A percentile compares a stretch with the other conserved stretches of the same genome.
Evolutionary conservation across 2,888 invertebrate species (phyloP).

Genomic region (Crocallis elinguaria): DNA sequence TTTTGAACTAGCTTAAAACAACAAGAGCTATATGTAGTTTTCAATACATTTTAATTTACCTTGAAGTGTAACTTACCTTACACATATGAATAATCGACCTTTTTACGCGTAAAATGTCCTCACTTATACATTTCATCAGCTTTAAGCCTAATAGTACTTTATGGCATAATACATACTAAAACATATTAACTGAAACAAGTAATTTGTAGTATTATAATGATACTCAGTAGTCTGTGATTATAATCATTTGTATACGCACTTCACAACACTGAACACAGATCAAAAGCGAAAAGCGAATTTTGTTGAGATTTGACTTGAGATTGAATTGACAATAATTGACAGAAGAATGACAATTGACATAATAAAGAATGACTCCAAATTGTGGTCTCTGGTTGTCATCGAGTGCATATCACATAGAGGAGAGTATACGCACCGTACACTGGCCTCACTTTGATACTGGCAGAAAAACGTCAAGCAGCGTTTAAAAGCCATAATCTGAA

Average conservation of each 20-base stretch:
- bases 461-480: no score
- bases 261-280: slow-evolving; percentile 8
- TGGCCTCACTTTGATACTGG: no score
- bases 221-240: no score
- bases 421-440: no score
- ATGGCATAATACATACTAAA: not conserved
- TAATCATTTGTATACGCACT: slow-evolving; percentile 25
- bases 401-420: no score
- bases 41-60: not conserved
- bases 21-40: no score
- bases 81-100: not conserved
- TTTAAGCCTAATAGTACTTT: not conserved
- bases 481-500: no score
- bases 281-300: slow-evolving; percentile 4
- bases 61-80: slow-evolving; percentile 11
- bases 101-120: slow-evolving; percentile 14
- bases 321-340: not conserved
- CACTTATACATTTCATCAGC: slow-evolving; percentile 10
- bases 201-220: slow-evolving; percentile 7
- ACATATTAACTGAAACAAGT: not conserved
- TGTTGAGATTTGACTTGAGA: slow-evolving; percentile 9
- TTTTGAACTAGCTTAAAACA: no score
- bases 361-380: no score
- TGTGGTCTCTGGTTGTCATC: no score
- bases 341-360: no score